Percentiles rank a stretch among this genome's conserved stretches.
phyloP scores from a whole-genome alignment of 1,140 invertebrate species.

The Bacillus rossius region DNA sequence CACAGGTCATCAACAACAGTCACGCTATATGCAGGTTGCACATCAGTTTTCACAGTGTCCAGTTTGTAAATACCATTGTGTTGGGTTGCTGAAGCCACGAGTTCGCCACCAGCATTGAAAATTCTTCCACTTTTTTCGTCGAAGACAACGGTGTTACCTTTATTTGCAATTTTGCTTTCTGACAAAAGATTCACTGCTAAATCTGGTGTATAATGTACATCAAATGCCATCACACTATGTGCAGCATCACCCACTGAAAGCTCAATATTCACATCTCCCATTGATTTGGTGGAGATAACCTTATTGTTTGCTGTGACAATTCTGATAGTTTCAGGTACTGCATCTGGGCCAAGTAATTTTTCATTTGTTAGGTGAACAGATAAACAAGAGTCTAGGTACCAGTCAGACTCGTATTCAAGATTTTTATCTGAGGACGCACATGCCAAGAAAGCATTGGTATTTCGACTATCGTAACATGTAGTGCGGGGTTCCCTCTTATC shows the following conservation, averaged over 20 bases:
- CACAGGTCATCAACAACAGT: conserved; percentile 7
- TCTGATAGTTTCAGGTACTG: neutral
- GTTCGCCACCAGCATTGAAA: conserved; percentile 22
- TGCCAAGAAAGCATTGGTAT: neutral
- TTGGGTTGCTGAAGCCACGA: conserved; percentile 24
- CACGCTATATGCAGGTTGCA: neutral
- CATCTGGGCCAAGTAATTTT: conserved; percentile 20
- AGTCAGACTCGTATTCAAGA: conserved; percentile 22
- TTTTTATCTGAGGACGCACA: conserved; percentile 21
- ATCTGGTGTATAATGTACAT: conserved; percentile 8
- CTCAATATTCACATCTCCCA: neutral
- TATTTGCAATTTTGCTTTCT: neutral
- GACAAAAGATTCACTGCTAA: conserved; percentile 6
- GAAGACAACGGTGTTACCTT: neutral
- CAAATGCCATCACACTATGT: neutral
- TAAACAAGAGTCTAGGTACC: conserved; percentile 29
- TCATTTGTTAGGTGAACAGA: conserved; percentile 27
- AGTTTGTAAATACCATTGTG: conserved; percentile 9
- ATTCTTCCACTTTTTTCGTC: neutral
- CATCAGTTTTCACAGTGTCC: neutral
- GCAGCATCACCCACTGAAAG: neutral
- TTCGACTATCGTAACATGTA: conserved; percentile 1
- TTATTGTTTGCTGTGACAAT: neutral
- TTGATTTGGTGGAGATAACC: too few species aligned
- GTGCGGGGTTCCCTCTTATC: too few species aligned